Conservation (phyloP, 2,797 vertebrate genomes). For the Falco naumanni region DNA sequence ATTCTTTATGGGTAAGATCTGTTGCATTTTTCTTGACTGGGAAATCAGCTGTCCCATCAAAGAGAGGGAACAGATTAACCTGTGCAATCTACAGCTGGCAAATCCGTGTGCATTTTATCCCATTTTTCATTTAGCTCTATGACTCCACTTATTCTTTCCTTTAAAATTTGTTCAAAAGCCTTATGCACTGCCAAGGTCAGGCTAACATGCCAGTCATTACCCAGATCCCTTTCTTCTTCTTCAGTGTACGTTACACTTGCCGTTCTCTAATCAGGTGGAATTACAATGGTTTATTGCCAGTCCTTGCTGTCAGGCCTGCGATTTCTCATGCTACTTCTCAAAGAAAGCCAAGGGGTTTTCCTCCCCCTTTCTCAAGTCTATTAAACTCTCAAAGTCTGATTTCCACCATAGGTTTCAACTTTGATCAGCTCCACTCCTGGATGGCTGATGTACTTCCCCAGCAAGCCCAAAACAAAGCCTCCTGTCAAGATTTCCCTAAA, state of each 20-base stretch:
- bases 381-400: not conserved
- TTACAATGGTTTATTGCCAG: conserved; percentile 61
- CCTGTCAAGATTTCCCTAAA: not conserved
- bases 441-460: not conserved
- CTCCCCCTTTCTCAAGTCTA: not conserved
- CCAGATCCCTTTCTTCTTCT: conserved; percentile 57
- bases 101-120: conserved; percentile 36
- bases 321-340: conserved; percentile 43
- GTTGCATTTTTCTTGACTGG: conserved; percentile 5
- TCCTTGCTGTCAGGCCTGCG: not conserved
- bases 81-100: conserved; percentile 27
- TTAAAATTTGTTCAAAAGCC: conserved; percentile 66
- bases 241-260: conserved; percentile 40
- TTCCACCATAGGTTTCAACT: conserved; percentile 11
- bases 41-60: conserved; percentile 40
- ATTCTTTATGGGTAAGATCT: not conserved
- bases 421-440: not conserved
- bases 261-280: conserved; percentile 62
- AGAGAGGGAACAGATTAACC: conserved; percentile 46
- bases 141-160: conserved; percentile 33
- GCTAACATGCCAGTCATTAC: conserved; percentile 58
- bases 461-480: not conserved
- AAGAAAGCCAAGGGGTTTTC: conserved; percentile 31
- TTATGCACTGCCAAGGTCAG: conserved; percentile 47
- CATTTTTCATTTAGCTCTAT: conserved; percentile 37